These are phyloP conservation scores for Erynnis tages DNA, from an alignment of 2,888 invertebrate genomes.

Conservation along the genomic window DNA sequence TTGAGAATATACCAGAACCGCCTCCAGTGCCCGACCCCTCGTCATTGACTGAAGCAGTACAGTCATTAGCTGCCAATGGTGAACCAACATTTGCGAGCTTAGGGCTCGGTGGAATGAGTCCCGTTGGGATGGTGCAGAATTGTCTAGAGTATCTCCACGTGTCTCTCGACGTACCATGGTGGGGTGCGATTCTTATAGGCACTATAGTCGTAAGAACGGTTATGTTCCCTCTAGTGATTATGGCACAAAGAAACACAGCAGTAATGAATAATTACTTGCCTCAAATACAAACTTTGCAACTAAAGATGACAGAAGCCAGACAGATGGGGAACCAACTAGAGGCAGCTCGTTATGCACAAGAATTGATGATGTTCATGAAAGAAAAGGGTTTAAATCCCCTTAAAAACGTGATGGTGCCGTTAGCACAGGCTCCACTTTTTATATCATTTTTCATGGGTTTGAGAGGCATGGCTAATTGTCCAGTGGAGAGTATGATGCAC, in stretches of 20 bases:
- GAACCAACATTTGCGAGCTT: constrained; percentile 91
- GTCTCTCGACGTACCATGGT: constrained; percentile 94
- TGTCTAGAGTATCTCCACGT: constrained; percentile 92
- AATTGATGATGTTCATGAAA: constrained; percentile 91
- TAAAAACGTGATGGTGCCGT: constrained; percentile 88
- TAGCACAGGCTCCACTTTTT: constrained; percentile 94
- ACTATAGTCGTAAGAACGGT: constrained; percentile 88
- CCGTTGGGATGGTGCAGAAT: constrained; percentile 90
- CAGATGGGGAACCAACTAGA: constrained; percentile 90
- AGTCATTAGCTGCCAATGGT: constrained; percentile 76
- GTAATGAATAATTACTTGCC: constrained; percentile 93
- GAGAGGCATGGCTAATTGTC: constrained; percentile 92
- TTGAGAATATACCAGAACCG: constrained; percentile 71
- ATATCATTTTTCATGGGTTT: constrained; percentile 95
- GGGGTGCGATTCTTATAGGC: constrained; percentile 91
- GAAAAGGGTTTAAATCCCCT: constrained; percentile 90
- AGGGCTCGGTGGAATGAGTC: constrained; percentile 92
- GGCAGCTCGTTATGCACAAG: constrained; percentile 87
- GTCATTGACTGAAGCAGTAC: constrained; percentile 56
- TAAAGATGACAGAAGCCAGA: constrained; percentile 93
- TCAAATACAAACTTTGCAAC: constrained; percentile 89
- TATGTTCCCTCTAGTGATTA: constrained; percentile 93
- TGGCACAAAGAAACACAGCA: constrained; percentile 90
- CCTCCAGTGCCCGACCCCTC: constrained; percentile 70
- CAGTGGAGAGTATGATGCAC: constrained; percentile 92